Conservation (phyloP, 1,140 invertebrate species). For the Telenomus remus region DNA sequence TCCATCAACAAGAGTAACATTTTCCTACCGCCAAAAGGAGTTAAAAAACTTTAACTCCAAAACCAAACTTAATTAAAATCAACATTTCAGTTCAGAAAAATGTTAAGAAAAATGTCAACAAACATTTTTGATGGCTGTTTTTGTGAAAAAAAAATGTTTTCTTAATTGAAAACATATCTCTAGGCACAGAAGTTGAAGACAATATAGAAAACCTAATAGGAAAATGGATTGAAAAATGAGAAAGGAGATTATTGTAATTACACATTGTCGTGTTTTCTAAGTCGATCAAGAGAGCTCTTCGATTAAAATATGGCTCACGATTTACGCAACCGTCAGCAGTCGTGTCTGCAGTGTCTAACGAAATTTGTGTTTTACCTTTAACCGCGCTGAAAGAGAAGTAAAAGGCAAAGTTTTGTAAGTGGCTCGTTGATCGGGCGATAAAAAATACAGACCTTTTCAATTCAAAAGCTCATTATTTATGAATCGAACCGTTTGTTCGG, state of each 20-base stretch:
- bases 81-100: no score
- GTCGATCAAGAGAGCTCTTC: slow-evolving; percentile 19
- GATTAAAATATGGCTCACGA: slow-evolving; percentile 28
- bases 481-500: not conserved
- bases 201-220: slow-evolving; percentile 15
- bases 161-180: not conserved
- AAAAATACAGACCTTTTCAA: slow-evolving; percentile 21
- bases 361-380: slow-evolving; percentile 33
- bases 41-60: not conserved
- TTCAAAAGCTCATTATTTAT: slow-evolving; percentile 27
- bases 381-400: slow-evolving; percentile 2
- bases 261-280: slow-evolving; percentile 30
- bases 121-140: no score
- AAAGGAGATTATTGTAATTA: slow-evolving; percentile 24
- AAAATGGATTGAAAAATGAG: slow-evolving; percentile 18
- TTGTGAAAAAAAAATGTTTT: no score
- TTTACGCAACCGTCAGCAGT: slow-evolving; percentile 22
- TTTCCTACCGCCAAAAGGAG: slow-evolving; percentile 11
- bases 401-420: slow-evolving; percentile 21
- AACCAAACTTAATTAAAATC: no score
- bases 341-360: slow-evolving; percentile 10
- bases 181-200: not conserved
- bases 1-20: slow-evolving; percentile 23
- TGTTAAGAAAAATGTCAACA: no score
- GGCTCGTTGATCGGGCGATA: not conserved